Conservation (phyloP, 1,140 invertebrate genomes). For the Arion vulgaris region DNA sequence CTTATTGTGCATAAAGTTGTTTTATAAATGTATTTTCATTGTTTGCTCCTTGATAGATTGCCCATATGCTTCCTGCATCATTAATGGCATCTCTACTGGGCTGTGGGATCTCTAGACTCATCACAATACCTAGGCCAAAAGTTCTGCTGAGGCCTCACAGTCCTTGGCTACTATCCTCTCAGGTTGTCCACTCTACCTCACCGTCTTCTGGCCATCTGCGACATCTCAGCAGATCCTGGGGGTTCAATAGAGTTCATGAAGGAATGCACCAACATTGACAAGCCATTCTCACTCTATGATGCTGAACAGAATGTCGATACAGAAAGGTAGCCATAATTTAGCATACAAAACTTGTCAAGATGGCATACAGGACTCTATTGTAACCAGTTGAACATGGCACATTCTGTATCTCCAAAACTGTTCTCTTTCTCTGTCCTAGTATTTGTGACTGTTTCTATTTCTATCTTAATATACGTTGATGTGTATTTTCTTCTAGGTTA, state of each 20-base stretch:
- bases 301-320: constrained; percentile 97
- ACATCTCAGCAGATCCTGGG: constrained; percentile 98
- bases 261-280: constrained; percentile 99
- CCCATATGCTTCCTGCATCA: constrained; percentile 95
- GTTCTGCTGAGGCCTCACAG: constrained; percentile 88
- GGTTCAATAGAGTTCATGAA: constrained; percentile 99
- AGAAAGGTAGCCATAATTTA: constrained; percentile 83
- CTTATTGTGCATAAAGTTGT: too few relatives aligned
- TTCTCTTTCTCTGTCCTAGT: too few relatives aligned
- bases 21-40: too few relatives aligned
- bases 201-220: constrained; percentile 85
- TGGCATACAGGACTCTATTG: too few relatives aligned
- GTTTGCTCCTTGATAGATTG: constrained; percentile 80
- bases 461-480: too few relatives aligned
- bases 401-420: too few relatives aligned
- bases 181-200: constrained; percentile 91
- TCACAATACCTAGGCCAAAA: constrained; percentile 99
- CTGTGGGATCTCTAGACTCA: constrained; percentile 92
- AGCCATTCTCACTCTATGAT: constrained; percentile 98
- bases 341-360: too few relatives aligned
- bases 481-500: too few relatives aligned
- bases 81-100: constrained; percentile 99
- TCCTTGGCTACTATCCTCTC: constrained; percentile 89
- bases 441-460: too few relatives aligned
- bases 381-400: too few relatives aligned